Conservation (phyloP, 1,140 invertebrate species). For the Euglossa dilemma region DNA sequence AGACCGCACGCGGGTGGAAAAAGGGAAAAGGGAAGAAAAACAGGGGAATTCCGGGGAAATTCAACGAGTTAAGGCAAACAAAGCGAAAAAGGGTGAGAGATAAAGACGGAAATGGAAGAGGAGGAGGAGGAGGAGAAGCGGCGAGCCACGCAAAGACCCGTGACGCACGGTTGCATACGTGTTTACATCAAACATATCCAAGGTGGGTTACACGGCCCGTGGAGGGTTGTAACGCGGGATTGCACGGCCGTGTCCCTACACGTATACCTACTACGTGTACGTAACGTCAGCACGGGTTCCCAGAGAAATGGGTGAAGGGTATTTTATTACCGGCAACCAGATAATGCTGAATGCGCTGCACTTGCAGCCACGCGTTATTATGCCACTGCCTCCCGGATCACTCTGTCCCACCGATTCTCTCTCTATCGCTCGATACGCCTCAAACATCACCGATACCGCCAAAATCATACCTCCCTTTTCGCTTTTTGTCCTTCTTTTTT, state of each 20-base stretch:
- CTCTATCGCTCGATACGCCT: constrained; percentile 37
- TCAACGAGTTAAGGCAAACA: constrained; percentile 4
- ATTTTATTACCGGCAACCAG: constrained; percentile 63
- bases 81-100: background rate
- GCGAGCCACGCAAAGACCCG: background rate
- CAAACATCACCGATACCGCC: background rate
- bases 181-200: constrained; percentile 58
- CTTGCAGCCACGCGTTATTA: constrained; percentile 48
- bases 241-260: constrained; percentile 15
- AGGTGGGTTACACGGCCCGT: constrained; percentile 34
- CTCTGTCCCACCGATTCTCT: constrained; percentile 35
- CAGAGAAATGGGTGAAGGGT: constrained; percentile 52
- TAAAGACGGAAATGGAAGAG: background rate
- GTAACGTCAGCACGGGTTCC: constrained; percentile 1
- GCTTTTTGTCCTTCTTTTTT: background rate
- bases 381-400: constrained; percentile 41
- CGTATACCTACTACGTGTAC: background rate
- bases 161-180: constrained; percentile 30
- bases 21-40: background rate
- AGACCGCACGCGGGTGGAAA: background rate
- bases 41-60: background rate
- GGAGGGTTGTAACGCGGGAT: constrained; percentile 54
- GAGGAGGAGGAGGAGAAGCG: too few relatives aligned
- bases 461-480: too few relatives aligned
- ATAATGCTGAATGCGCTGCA: constrained; percentile 57